Base-by-base conservation (phyloP, 2,113 vertebrate genomes). In the Nyctereutes procyonoides region DNA sequence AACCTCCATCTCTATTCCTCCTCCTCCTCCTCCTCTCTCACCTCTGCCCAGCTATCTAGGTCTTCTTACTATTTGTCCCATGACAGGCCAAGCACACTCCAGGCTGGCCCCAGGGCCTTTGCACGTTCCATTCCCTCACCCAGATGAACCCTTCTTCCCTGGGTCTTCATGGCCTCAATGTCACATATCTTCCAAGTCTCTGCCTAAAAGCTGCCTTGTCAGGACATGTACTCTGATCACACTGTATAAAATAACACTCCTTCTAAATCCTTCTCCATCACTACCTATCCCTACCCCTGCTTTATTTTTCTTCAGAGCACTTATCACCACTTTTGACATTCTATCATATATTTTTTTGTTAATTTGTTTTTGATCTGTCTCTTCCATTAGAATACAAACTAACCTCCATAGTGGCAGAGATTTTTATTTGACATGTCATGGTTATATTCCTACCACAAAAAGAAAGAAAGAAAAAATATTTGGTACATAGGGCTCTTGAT, bases 261-360 rank as follows among this genome's bases (percentile, higher is more conserved):
- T 48, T 88, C 28, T 82, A 48, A 65, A n/a, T 73, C 58, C 43
- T 48, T 88, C 28, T 82, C 56, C 82, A n/a, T 67, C 58, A 77
- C n/a, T 15, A 63, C 11, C 62, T 65, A 9, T 16, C 17, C 14
- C 51, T 67, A 43, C 4, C 30, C 55, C 67, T 74, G 58, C 55
- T 76, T 88, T n/a, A 16, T 56, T 93, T 73, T 97, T 90, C n/a
- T 53, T 93, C 63, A 73, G 73, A 65, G 30, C 8, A 20, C 15
- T 90, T 76, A 88, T 26, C 63, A 43, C 9, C n/a, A 67, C 32
- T 53, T 58, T 56, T 1, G 35, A 26, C 48, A 73, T 63, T 22
- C 79, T 38, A 35, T 43, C 26, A 17, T 63, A 35, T 73, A 22
- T 48, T 60, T 69, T 17, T 83, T 92, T 51, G 24, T 48, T 62